Base-by-base conservation (phyloP, 1,140 invertebrate genomes). In the Bradynema listronoti region DNA sequence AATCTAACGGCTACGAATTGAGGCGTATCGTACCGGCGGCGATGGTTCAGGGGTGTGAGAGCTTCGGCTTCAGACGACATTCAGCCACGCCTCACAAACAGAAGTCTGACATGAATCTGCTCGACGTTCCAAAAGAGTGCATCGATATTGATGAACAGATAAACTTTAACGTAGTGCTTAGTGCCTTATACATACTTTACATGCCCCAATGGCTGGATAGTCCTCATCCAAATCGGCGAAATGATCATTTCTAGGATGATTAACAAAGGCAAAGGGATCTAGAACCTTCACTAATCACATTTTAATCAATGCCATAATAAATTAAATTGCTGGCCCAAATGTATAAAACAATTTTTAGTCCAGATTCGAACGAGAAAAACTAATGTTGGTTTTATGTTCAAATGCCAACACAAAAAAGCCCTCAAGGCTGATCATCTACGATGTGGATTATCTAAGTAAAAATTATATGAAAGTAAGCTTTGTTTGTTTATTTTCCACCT, bases 71-170 rank as follows among this genome's bases (percentile, higher is more conserved):
- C 0, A 34, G 27, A 6, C 50, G 24, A 46, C 11, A 24, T 22
- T 49, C 68, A 11, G 22, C 43, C 4, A 62, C 39, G 30, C 46
- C 68, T 14, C 27, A 39, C 30, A 69, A 69, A 34, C 41, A 58
- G 14, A 69, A 69, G 27, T 69, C 67, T n/a, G 69, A 59, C 47
- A 67, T 72, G 71, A 69, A 69, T 47, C 42, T 69, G 19, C 19
- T 69, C 1, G 67, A 70, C n/a, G 36, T 63, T 22, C 41, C 59
- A 25, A 34, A 50, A 43, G 51, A 50, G 11, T 52, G 47, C 19
- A 30, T 62, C 16, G 16, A 45, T 24, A 49, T 53, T 25, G 65
- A 67, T 33, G 68, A 67, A 45, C 66, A 65, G 34, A 46, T 16
- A n/a, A n/a, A n/a, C n/a, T n/a, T n/a, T n/a, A n/a, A n/a, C n/a